These are phyloP conservation scores for Eumacrocentrus americanus DNA, from an alignment of 2,888 invertebrate species.

Conservation along the genomic window DNA sequence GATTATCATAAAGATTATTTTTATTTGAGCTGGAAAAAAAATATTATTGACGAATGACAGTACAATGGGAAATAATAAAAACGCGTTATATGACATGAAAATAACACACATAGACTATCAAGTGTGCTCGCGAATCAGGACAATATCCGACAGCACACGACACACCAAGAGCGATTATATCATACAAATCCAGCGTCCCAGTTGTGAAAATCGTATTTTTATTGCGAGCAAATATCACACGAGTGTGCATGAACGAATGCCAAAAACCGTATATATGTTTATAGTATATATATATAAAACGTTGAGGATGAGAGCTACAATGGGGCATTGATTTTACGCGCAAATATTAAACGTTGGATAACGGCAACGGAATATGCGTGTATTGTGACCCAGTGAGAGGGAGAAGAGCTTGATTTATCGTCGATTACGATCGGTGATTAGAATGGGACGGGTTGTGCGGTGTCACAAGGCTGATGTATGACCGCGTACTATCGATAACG, in stretches of 20 bases:
- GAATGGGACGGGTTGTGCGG: slow-evolving; percentile 44
- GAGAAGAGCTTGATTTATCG: slow-evolving; percentile 49
- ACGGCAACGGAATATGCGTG: slow-evolving; percentile 1
- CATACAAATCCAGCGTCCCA: slow-evolving; percentile 10
- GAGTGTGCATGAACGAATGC: slow-evolving; percentile 1
- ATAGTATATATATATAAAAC: neutral
- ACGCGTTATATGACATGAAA: neutral
- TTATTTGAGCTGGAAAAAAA: neutral
- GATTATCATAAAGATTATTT: neutral
- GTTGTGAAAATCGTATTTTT: slow-evolving; percentile 32
- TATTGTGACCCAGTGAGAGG: slow-evolving; percentile 12
- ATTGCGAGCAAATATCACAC: slow-evolving; percentile 24
- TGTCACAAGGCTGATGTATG: slow-evolving; percentile 46
- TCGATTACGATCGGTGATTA: slow-evolving; percentile 55
- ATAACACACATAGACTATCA: neutral
- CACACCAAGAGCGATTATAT: slow-evolving; percentile 25
- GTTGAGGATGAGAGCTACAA: neutral
- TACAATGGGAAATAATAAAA: neutral
- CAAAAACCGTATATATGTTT: neutral
- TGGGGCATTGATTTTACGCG: slow-evolving; percentile 43
- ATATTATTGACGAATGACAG: neutral
- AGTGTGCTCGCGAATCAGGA: neutral
- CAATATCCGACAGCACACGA: slow-evolving; percentile 6
- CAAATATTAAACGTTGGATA: slow-evolving; percentile 38
- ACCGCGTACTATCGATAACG: slow-evolving; percentile 48